These are phyloP conservation scores for Aphelinus certus DNA, from an alignment of 1,140 invertebrate species.

Conservation along the genomic window DNA sequence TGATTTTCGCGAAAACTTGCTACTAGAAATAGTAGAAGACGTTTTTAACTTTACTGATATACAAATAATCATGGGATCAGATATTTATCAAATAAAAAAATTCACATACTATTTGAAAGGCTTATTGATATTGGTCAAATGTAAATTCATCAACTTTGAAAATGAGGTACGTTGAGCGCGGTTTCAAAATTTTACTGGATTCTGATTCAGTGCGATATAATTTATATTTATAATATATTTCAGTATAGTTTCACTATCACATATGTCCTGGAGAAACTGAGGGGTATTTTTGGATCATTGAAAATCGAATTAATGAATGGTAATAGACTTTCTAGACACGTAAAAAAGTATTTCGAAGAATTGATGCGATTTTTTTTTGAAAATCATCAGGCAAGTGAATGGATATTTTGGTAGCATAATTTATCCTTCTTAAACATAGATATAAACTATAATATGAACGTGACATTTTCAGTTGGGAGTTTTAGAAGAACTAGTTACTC, in stretches of 20 bases:
- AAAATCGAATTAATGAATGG: conserved; percentile 35
- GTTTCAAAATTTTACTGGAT: conserved; percentile 14
- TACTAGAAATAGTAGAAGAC: no score
- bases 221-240: conserved; percentile 39
- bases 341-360: conserved; percentile 46
- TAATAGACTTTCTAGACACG: conserved; percentile 17
- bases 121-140: no score
- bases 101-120: no score
- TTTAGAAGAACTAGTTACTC: no score
- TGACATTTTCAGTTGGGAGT: no score
- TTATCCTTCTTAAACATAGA: neutral
- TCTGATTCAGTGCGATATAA: conserved; percentile 37
- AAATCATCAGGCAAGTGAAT: neutral
- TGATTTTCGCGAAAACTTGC: no score
- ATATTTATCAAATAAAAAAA: no score
- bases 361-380: conserved; percentile 50
- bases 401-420: no score
- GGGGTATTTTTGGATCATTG: conserved; percentile 19
- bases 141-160: no score
- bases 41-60: no score
- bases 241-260: conserved; percentile 42
- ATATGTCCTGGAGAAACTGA: neutral
- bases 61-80: no score
- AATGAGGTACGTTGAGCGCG: no score
- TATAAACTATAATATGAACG: neutral